Evolutionary conservation across 2,797 vertebrate genomes (phyloP).

Genomic region (Periophthalmus magnuspinnatus): DNA sequence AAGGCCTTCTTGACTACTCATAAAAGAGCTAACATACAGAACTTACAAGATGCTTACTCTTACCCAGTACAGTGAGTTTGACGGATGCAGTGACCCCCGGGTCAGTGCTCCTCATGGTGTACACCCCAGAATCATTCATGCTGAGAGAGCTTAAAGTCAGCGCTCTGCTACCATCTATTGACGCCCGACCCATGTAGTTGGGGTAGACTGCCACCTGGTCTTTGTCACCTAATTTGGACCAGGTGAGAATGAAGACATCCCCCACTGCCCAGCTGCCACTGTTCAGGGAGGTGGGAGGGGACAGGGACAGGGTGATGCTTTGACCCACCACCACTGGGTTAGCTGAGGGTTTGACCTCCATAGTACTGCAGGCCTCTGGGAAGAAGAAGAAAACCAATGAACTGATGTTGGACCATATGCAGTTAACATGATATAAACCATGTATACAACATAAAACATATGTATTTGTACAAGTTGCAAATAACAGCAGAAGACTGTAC

Average conservation of each 20-base stretch:
- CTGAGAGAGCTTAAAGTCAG: slow-evolving; percentile 54
- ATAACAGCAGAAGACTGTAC: neutral
- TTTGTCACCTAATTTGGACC: slow-evolving; percentile 23
- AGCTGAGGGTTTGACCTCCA: slow-evolving; percentile 47
- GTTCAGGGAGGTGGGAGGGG: slow-evolving; percentile 18
- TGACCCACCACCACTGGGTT: slow-evolving; percentile 51
- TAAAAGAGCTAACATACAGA: neutral
- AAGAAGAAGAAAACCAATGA: neutral
- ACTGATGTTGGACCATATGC: neutral
- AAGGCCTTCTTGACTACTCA: neutral
- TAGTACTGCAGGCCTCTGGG: slow-evolving; percentile 36
- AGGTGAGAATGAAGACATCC: slow-evolving; percentile 43
- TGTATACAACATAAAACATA: no score
- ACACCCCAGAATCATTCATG: slow-evolving; percentile 57
- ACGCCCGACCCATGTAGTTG: slow-evolving; percentile 38
- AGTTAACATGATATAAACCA: no score
- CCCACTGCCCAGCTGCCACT: slow-evolving; percentile 57
- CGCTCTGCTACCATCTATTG: slow-evolving; percentile 44
- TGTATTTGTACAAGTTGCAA: no score
- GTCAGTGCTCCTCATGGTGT: slow-evolving; percentile 41
- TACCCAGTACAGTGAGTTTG: slow-evolving; percentile 59
- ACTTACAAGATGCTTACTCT: slow-evolving; percentile 16
- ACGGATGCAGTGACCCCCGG: slow-evolving; percentile 33
- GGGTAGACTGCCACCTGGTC: slow-evolving; percentile 26
- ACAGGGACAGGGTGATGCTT: slow-evolving; percentile 50